Evolutionary conservation across 2,888 invertebrate species (phyloP).

Genomic region (Drosophila siamana): DNA sequence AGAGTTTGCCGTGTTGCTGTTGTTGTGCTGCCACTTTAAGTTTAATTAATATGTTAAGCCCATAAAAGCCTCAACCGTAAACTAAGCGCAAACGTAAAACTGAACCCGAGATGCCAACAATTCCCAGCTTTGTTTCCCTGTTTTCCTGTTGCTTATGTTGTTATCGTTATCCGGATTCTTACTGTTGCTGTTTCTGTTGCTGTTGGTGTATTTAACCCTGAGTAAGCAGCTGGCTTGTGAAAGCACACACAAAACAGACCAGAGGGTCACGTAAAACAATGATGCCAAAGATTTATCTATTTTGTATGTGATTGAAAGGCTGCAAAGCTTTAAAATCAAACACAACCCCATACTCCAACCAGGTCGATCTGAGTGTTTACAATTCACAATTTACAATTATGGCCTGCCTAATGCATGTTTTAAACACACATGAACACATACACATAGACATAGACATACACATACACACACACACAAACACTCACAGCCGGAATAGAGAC

Average conservation of each 20-base stretch:
- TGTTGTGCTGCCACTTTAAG: conserved; percentile 57
- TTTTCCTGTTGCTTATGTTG: conserved; percentile 14
- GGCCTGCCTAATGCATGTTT: conserved; percentile 39
- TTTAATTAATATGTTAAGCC: conserved; percentile 79
- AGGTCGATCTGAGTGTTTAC: conserved; percentile 10
- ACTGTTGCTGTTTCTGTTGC: conserved; percentile 28
- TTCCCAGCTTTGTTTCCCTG: conserved; percentile 11
- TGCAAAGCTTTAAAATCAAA: conserved; percentile 35
- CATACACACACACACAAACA: conserved; percentile 20
- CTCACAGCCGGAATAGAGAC: conserved; percentile 13
- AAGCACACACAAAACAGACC: conserved; percentile 18
- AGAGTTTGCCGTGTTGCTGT: conserved; percentile 45
- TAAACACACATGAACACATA: conserved; percentile 40
- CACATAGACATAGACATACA: too few relatives aligned
- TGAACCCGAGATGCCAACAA: conserved; percentile 35
- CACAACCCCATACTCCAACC: conserved; percentile 9
- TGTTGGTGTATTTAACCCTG: conserved; percentile 29
- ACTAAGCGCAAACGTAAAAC: conserved; percentile 43
- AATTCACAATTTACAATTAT: neutral
- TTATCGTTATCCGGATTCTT: conserved; percentile 29
- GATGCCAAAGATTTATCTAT: conserved; percentile 19
- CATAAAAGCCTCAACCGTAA: conserved; percentile 60
- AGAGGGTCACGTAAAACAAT: conserved; percentile 33
- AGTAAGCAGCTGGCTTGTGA: conserved; percentile 35
- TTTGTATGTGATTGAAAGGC: conserved; percentile 30